Conservation (phyloP, 1,140 invertebrate genomes). For the Neotoxoptera formosana region DNA sequence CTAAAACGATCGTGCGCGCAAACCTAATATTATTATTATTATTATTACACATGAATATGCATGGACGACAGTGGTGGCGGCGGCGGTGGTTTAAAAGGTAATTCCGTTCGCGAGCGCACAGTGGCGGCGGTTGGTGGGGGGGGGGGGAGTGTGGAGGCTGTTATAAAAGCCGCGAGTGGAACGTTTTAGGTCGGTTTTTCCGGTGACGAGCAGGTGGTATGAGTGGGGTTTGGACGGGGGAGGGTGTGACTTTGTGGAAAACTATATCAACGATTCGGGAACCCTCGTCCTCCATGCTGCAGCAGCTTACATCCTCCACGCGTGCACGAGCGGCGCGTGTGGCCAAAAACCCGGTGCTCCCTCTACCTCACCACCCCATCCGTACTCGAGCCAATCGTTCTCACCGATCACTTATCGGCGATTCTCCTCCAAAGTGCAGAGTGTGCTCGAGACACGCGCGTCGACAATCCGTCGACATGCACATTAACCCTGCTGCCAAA, state of each 20-base stretch:
- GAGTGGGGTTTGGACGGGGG: too few species aligned
- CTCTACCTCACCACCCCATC: not conserved
- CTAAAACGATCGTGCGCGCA: not conserved
- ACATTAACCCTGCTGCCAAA: conserved; percentile 31
- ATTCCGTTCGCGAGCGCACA: not conserved
- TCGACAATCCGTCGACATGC: not conserved
- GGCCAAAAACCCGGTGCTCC: not conserved
- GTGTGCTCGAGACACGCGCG: not conserved
- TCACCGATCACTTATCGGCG: conserved; percentile 5
- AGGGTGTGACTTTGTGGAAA: not conserved
- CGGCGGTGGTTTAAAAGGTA: conserved; percentile 11
- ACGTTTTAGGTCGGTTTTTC: not conserved
- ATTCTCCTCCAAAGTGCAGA: not conserved
- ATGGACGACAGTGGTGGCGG: not conserved
- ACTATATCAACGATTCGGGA: not conserved
- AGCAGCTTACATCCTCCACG: not conserved
- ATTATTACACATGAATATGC: conserved; percentile 13
- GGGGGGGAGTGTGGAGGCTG: too few species aligned
- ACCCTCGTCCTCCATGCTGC: not conserved
- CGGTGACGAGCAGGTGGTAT: not conserved
- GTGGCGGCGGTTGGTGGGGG: not conserved
- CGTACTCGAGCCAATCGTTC: not conserved
- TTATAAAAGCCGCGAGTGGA: not conserved
- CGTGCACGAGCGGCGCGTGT: not conserved
- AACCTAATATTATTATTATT: conserved; percentile 26